Conservation (phyloP, 2,888 invertebrate species). For the Branchipolynoe longqiensis region DNA sequence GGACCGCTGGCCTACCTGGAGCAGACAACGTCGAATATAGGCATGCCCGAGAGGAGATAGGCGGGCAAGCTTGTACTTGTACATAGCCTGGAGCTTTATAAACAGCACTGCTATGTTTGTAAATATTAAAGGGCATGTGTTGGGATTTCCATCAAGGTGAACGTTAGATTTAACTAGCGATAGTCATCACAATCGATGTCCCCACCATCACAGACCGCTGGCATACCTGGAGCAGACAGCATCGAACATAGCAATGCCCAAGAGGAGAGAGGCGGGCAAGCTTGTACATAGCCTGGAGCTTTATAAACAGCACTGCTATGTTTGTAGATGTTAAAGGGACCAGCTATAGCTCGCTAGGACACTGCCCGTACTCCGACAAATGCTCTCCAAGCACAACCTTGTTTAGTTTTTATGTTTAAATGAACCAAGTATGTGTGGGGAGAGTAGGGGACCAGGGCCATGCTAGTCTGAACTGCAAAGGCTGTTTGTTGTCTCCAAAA, state of each 20-base stretch:
- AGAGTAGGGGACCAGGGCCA: no score
- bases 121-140: background rate
- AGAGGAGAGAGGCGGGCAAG: background rate
- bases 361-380: no score
- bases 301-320: background rate
- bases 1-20: conserved; percentile 93
- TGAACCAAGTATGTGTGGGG: no score
- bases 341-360: no score
- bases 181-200: no score
- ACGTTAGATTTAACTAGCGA: no score
- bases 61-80: background rate
- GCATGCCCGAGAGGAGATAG: conserved; percentile 82
- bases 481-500: no score
- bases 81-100: background rate
- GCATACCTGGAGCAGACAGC: background rate
- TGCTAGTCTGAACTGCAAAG: no score
- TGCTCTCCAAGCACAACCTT: no score
- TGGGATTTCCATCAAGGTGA: background rate
- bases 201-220: background rate
- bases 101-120: background rate
- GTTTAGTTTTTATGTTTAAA: no score
- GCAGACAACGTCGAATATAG: conserved; percentile 95
- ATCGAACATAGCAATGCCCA: background rate
- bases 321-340: no score
- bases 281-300: background rate